These are phyloP conservation scores for Lophius piscatorius DNA, from an alignment of 2,113 vertebrate species.

Conservation along the genomic window DNA sequence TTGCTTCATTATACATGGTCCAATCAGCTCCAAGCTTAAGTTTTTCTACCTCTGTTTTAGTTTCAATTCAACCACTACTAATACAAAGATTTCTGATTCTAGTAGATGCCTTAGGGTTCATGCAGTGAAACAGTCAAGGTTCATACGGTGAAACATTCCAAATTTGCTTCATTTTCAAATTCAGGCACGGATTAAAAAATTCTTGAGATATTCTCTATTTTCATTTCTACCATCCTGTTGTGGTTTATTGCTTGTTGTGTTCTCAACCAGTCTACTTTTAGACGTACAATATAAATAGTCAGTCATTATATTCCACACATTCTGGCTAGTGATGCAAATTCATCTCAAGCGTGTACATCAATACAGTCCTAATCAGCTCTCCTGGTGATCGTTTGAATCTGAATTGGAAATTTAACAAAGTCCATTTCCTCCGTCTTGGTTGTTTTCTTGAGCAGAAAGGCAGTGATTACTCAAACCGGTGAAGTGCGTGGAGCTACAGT, in stretches of 20 bases:
- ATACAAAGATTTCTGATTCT: too few relatives aligned
- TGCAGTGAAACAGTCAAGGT: too few relatives aligned
- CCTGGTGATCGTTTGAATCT: conserved; percentile 10
- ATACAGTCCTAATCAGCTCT: conserved; percentile 21
- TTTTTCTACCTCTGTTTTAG: too few relatives aligned
- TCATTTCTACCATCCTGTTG: neutral
- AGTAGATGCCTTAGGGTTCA: too few relatives aligned
- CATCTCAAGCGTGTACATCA: neutral
- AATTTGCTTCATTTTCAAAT: too few relatives aligned
- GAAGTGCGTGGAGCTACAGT: conserved; percentile 61
- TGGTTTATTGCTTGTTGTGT: neutral
- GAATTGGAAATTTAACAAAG: conserved; percentile 42
- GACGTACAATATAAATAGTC: neutral
- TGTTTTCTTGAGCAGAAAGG: conserved; percentile 46
- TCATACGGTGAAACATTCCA: too few relatives aligned
- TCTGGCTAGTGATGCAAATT: conserved; percentile 7
- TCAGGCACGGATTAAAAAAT: too few relatives aligned
- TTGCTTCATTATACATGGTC: too few relatives aligned
- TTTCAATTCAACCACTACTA: too few relatives aligned
- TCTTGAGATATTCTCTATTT: too few relatives aligned
- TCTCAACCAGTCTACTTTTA: neutral
- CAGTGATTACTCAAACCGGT: conserved; percentile 51
- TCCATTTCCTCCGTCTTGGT: conserved; percentile 46
- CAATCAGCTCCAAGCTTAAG: too few relatives aligned
- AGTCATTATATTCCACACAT: neutral